These are phyloP conservation scores for Odontesthes bonariensis DNA, from an alignment of 2,113 vertebrate genomes.

Conservation along the genomic window DNA sequence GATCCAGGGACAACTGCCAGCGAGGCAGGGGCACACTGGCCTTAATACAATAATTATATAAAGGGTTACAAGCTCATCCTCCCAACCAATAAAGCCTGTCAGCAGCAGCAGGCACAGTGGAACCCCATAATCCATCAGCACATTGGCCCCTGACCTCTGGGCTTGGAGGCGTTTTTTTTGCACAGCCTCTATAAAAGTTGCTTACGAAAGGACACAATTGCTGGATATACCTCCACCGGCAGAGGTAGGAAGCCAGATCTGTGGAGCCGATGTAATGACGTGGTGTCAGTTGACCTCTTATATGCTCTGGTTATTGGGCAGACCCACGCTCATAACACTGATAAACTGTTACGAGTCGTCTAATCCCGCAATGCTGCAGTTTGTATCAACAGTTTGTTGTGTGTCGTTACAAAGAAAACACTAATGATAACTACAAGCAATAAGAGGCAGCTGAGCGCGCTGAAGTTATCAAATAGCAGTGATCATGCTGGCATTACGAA, in stretches of 20 bases:
- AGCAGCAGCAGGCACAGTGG: conserved; percentile 88
- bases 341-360: conserved; percentile 21
- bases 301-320: conserved; percentile 40
- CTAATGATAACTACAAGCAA: neutral
- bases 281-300: conserved; percentile 46
- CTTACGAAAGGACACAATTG: conserved; percentile 82
- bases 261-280: conserved; percentile 57
- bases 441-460: conserved; percentile 1
- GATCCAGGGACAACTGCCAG: conserved; percentile 95
- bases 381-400: neutral
- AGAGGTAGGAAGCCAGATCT: conserved; percentile 75
- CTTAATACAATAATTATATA: conserved; percentile 99
- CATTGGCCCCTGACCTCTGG: conserved; percentile 91
- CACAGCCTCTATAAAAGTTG: conserved; percentile 87
- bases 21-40: conserved; percentile 88
- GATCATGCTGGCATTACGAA: conserved; percentile 15
- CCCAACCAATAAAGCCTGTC: conserved; percentile 98
- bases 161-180: conserved; percentile 87
- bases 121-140: conserved; percentile 99
- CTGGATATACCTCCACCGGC: conserved; percentile 73
- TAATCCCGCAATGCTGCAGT: conserved; percentile 2
- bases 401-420: neutral
- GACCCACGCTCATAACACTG: conserved; percentile 7
- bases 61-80: conserved; percentile 99
- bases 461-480: neutral